phyloP scores from a whole-genome alignment of 2,113 vertebrate genomes.

The Laterallus jamaicensis region DNA sequence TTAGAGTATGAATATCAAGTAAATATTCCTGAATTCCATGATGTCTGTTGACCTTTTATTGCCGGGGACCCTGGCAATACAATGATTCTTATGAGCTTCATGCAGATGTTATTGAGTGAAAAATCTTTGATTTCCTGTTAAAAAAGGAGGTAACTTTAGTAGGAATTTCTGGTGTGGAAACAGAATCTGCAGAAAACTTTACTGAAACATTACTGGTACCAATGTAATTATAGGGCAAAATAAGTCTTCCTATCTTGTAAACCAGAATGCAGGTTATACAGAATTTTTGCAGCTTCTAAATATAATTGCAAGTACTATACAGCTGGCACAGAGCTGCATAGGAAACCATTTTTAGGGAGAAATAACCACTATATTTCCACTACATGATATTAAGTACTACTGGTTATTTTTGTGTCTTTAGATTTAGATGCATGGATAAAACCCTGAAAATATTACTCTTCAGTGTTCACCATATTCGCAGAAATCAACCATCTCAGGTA shows the following conservation, averaged over 20 bases:
- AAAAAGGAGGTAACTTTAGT: background rate
- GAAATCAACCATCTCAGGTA: background rate
- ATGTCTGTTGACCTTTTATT: slow-evolving; percentile 45
- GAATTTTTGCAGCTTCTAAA: slow-evolving; percentile 25
- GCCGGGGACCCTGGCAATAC: background rate
- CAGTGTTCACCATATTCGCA: background rate
- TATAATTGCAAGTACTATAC: background rate
- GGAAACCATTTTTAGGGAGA: background rate
- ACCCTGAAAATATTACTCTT: background rate
- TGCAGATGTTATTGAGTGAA: background rate
- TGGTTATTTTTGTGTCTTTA: slow-evolving; percentile 11
- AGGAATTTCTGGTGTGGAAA: background rate
- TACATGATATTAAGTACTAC: background rate
- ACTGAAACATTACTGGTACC: background rate
- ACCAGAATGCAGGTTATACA: slow-evolving; percentile 19
- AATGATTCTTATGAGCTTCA: background rate
- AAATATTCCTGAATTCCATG: slow-evolving; percentile 60
- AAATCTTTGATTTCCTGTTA: background rate
- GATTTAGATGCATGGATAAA: background rate
- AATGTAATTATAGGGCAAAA: slow-evolving; percentile 28
- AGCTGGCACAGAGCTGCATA: background rate
- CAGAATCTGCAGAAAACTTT: background rate
- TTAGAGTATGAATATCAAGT: slow-evolving; percentile 50
- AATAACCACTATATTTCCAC: background rate
- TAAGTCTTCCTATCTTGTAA: slow-evolving; percentile 52